Percentiles rank a stretch among this genome's conserved stretches.
Conservation (phyloP, 2,888 invertebrate species). For the Apamea anceps region DNA sequence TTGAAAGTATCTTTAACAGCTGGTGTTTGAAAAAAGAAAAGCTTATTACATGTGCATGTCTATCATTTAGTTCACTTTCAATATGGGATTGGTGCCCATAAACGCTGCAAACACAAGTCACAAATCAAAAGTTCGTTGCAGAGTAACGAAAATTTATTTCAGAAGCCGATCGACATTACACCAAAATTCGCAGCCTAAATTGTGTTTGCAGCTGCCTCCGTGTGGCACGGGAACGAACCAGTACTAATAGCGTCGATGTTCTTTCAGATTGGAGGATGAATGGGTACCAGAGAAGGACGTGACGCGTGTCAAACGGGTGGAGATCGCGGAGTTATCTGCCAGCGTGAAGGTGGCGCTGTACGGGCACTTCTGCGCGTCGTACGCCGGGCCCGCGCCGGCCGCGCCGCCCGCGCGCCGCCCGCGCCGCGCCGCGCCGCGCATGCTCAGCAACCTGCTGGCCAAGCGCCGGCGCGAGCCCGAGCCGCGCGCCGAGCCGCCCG, state of each 20-base stretch:
- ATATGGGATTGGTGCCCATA: slow-evolving; percentile 82
- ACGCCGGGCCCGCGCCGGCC: slow-evolving; percentile 65
- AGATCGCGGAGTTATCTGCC: slow-evolving; percentile 88
- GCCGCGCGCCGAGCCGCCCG: slow-evolving; percentile 68
- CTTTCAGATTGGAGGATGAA: slow-evolving; percentile 94
- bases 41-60: slow-evolving; percentile 50
- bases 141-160: slow-evolving; percentile 54
- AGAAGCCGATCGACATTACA: slow-evolving; percentile 64
- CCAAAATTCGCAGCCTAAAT: slow-evolving; percentile 36
- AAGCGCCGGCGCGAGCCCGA: slow-evolving; percentile 75
- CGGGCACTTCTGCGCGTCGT: slow-evolving; percentile 88
- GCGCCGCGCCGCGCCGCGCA: slow-evolving; percentile 14
- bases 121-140: slow-evolving; percentile 3
- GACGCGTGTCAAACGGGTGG: slow-evolving; percentile 91
- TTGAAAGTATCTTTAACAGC: slow-evolving; percentile 35
- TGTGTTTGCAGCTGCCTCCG: slow-evolving; percentile 87
- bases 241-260: slow-evolving; percentile 39
- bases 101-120: slow-evolving; percentile 84
- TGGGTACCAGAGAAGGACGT: slow-evolving; percentile 95
- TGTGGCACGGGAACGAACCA: slow-evolving; percentile 77
- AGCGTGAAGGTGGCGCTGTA: slow-evolving; percentile 88
- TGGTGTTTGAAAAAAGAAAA: background rate
- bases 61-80: slow-evolving; percentile 44
- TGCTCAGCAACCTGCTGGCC: slow-evolving; percentile 22
- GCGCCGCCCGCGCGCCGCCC: slow-evolving; percentile 69